These are phyloP conservation scores for Trematocara nigrifrons DNA, from an alignment of 2,113 vertebrate genomes.

Conservation along the genomic window DNA sequence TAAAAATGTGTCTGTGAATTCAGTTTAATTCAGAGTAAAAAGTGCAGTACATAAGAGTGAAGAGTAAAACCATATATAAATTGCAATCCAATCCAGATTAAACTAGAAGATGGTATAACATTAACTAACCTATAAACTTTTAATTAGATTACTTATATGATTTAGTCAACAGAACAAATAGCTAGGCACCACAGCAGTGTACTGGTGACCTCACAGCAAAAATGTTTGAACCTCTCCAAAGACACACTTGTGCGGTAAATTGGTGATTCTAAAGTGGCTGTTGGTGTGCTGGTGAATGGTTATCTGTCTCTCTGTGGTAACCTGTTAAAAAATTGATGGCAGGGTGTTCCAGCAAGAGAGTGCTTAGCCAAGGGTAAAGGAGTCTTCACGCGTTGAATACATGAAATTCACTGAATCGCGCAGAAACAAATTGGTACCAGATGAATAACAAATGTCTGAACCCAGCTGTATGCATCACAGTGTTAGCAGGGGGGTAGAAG, in stretches of 20 bases:
- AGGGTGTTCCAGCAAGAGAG: neutral
- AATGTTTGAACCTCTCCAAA: neutral
- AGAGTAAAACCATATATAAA: neutral
- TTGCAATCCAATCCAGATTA: neutral
- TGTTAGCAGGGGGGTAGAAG: neutral
- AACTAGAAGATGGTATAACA: neutral
- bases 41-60: neutral
- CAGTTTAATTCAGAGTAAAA: neutral
- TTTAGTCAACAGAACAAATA: neutral
- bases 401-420: neutral
- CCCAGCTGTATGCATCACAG: neutral
- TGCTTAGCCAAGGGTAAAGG: neutral
- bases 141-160: neutral
- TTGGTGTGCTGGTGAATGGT: neutral
- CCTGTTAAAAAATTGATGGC: neutral
- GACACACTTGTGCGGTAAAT: neutral
- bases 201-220: neutral
- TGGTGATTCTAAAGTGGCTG: neutral
- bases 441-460: neutral
- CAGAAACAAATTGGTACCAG: neutral
- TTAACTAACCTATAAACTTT: neutral
- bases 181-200: neutral
- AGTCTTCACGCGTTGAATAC: neutral
- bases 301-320: neutral
- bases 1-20: neutral